phyloP scores from a whole-genome alignment of 2,113 vertebrate genomes.

The Solea solea region DNA sequence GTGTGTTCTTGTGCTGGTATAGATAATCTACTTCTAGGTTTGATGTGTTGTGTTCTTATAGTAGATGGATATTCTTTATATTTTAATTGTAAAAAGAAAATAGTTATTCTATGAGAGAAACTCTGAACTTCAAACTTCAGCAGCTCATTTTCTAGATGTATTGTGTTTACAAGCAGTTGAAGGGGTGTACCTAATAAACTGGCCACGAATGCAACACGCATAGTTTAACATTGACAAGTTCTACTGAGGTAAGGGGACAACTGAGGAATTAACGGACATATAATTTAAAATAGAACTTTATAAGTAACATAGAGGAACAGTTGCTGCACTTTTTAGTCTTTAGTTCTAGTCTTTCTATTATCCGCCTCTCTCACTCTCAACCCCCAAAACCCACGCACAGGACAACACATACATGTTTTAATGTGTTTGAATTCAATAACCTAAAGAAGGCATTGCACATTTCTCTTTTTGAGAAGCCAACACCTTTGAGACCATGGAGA shows the following conservation, averaged over 20 bases:
- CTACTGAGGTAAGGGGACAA: not conserved
- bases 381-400: not conserved
- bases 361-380: no score
- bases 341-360: not conserved
- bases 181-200: no score
- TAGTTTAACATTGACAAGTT: not conserved
- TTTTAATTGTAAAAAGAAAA: no score
- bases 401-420: conserved; percentile 11
- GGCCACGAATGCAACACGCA: not conserved
- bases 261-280: not conserved
- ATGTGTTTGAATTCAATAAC: conserved; percentile 32
- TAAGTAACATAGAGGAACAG: not conserved
- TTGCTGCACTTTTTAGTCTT: conserved; percentile 17
- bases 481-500: conserved; percentile 60
- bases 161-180: no score
- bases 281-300: not conserved
- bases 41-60: no score
- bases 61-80: no score
- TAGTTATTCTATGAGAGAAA: no score
- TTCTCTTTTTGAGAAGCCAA: conserved; percentile 35
- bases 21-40: no score
- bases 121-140: no score
- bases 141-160: no score
- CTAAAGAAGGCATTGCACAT: conserved; percentile 9
- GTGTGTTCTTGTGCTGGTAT: no score